Conservation (phyloP, 1,140 invertebrate species). For the Hycleus cichorii region DNA sequence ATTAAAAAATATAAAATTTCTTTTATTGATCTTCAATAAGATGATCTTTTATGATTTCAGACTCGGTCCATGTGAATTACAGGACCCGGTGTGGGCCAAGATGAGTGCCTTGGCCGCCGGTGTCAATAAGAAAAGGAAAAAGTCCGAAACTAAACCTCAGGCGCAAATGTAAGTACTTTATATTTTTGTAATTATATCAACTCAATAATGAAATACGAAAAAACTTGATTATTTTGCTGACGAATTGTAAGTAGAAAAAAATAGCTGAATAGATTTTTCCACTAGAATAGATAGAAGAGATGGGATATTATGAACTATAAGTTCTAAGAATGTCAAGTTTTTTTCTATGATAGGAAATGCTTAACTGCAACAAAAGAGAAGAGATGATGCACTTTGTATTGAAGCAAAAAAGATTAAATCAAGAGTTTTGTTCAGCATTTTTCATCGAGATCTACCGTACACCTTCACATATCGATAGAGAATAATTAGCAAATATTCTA, state of each 20-base stretch:
- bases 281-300: too few species aligned
- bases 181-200: not conserved
- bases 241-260: not conserved
- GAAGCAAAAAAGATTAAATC: too few species aligned
- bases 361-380: constrained; percentile 11
- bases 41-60: constrained; percentile 43
- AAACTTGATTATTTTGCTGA: constrained; percentile 1
- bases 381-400: not conserved
- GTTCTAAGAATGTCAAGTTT: too few species aligned
- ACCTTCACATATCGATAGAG: too few species aligned
- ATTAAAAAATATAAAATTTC: too few species aligned
- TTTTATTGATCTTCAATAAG: too few species aligned
- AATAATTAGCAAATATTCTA: too few species aligned
- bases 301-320: too few species aligned
- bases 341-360: constrained; percentile 7
- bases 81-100: constrained; percentile 75
- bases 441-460: too few species aligned
- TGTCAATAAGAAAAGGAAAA: constrained; percentile 73
- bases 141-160: constrained; percentile 72
- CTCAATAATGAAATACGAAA: not conserved
- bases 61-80: constrained; percentile 72
- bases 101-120: constrained; percentile 70
- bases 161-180: constrained; percentile 64
- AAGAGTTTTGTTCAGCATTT: too few species aligned
- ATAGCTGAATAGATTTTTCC: too few species aligned